Evolutionary conservation across 2,113 vertebrate genomes (phyloP).

Genomic region (Neopipo cinnamomea): DNA sequence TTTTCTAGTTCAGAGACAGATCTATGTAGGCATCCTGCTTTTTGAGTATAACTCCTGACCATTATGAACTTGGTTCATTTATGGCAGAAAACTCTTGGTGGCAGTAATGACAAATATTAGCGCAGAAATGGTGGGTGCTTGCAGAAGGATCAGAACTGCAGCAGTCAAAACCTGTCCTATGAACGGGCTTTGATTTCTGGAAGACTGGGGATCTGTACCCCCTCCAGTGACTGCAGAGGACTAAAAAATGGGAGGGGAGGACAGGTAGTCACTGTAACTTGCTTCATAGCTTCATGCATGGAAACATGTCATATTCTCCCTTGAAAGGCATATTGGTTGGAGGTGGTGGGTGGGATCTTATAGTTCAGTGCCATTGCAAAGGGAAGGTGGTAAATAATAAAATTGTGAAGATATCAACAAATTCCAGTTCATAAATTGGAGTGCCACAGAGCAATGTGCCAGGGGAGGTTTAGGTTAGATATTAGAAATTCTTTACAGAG

Average conservation of each 20-base stretch:
- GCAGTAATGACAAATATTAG: neutral
- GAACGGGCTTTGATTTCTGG: neutral
- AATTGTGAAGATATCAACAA: neutral
- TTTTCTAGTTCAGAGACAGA: neutral
- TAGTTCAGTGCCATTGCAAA: neutral
- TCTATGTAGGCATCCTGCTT: neutral
- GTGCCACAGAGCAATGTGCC: neutral
- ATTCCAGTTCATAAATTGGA: neutral
- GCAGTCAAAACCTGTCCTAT: neutral
- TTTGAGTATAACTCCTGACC: neutral
- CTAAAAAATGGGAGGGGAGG: neutral
- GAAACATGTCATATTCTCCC: neutral
- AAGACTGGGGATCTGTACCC: neutral
- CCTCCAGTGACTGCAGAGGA: neutral
- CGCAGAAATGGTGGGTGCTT: neutral
- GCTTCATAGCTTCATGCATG: neutral
- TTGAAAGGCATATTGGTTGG: neutral
- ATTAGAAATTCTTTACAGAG: too few relatives aligned
- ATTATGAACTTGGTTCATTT: neutral
- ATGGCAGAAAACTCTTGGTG: neutral
- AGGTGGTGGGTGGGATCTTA: neutral
- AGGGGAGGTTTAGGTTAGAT: too few relatives aligned
- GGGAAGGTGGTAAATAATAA: neutral
- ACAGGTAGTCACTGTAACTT: neutral
- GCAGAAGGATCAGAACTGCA: neutral